Evolutionary conservation across 2,113 vertebrate genomes (phyloP).

Genomic region (Gallinago undulata): DNA sequence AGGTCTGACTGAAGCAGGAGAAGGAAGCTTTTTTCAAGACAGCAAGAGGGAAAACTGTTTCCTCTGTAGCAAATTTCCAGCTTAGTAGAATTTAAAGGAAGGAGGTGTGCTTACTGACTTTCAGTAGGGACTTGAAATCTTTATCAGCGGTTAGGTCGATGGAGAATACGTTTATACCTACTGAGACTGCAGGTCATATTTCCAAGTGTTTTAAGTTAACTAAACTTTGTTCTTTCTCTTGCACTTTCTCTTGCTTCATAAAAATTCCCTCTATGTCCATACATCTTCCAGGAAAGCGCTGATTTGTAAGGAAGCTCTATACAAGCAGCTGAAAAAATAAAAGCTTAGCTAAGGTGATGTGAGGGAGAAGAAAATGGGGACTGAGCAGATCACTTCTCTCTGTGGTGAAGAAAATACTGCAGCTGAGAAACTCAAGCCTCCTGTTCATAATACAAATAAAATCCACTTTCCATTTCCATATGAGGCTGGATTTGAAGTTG

Average conservation of each 20-base stretch:
- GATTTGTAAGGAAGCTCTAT: background rate
- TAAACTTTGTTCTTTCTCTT: background rate
- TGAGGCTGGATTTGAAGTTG: background rate
- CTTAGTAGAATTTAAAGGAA: background rate
- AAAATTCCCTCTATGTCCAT: background rate
- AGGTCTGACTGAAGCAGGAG: background rate
- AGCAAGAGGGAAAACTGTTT: background rate
- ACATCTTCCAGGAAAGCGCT: background rate
- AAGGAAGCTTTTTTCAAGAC: background rate
- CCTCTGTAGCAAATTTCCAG: background rate
- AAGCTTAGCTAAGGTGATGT: background rate
- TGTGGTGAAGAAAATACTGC: background rate
- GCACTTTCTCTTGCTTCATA: background rate
- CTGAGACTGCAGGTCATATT: background rate
- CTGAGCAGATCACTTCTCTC: background rate
- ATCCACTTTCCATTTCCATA: background rate
- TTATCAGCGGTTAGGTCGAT: background rate
- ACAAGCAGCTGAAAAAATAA: background rate
- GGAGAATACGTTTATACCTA: background rate
- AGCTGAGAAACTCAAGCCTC: background rate
- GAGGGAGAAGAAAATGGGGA: background rate
- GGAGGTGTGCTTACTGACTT: background rate
- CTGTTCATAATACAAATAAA: background rate
- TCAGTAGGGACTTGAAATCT: background rate
- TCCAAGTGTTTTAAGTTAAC: background rate